Conservation (phyloP, 2,113 vertebrate species). For the Glareola pratincola region DNA sequence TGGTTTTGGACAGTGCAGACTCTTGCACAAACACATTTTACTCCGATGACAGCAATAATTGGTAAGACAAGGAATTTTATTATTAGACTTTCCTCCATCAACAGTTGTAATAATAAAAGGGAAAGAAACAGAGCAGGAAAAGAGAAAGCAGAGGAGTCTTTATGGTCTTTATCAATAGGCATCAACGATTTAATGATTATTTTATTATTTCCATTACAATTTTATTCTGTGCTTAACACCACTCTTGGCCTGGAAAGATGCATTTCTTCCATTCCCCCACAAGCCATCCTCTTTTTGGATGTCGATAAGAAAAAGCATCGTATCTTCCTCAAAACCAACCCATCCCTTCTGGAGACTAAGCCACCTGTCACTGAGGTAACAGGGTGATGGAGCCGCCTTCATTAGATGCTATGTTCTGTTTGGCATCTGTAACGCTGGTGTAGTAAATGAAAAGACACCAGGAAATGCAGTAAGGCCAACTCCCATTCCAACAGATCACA, state of each 20-base stretch:
- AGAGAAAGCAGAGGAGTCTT: not conserved
- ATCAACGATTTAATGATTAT: not conserved
- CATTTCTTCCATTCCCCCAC: not conserved
- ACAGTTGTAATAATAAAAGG: not conserved
- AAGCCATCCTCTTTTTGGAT: not conserved
- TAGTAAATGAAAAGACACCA: not conserved
- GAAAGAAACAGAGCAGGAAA: not conserved
- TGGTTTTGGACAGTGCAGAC: not conserved
- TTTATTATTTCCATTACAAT: not conserved
- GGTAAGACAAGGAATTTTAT: constrained; percentile 19
- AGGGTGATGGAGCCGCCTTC: not conserved
- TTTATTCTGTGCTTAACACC: not conserved
- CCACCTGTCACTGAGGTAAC: not conserved
- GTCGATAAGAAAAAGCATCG: not conserved
- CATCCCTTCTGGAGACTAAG: not conserved
- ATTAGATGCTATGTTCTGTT: not conserved
- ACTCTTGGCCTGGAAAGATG: not conserved
- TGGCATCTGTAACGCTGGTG: not conserved
- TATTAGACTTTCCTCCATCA: constrained; percentile 1
- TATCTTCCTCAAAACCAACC: not conserved
- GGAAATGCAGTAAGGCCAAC: not conserved
- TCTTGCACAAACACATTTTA: not conserved
- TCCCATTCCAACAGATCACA: not conserved
- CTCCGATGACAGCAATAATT: not conserved
- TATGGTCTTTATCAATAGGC: not conserved